phyloP scores from a whole-genome alignment of 2,113 vertebrate species.

The Gasterosteus aculeatus region DNA sequence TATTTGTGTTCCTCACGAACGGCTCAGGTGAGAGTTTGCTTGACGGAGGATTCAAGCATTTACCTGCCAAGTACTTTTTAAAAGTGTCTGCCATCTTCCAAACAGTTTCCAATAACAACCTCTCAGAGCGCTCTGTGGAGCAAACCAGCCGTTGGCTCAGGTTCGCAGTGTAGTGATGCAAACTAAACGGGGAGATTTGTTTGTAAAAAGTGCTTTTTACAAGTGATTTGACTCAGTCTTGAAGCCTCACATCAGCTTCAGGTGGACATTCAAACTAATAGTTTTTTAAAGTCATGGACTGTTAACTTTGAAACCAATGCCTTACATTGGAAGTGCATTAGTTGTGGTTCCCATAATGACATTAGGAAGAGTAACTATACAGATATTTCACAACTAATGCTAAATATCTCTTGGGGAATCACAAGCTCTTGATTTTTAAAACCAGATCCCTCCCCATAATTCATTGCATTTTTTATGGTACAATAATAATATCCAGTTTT shows the following conservation, averaged over 20 bases:
- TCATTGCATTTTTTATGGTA: not conserved
- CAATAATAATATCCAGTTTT: slow-evolving; percentile 1
- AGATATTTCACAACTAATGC: not conserved
- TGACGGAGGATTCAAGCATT: not conserved
- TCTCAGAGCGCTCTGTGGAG: not conserved
- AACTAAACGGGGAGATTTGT: not conserved
- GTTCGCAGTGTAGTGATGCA: not conserved
- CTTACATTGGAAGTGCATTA: not conserved
- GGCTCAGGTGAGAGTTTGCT: not conserved
- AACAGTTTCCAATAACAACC: not conserved
- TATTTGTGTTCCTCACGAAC: not conserved
- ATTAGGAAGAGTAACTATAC: not conserved
- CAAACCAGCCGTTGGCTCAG: not conserved
- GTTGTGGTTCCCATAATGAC: not conserved
- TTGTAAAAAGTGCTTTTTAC: not conserved
- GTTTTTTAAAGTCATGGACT: not conserved
- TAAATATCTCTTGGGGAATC: not conserved
- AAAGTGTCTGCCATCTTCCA: not conserved
- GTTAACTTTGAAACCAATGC: not conserved
- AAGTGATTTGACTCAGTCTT: not conserved
- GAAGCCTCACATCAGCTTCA: not conserved
- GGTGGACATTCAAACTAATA: not conserved
- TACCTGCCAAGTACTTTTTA: not conserved
- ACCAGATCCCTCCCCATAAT: not conserved
- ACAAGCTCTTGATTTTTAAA: not conserved